Evolutionary conservation across 2,888 invertebrate genomes (phyloP), one percentile per base, ranked within the genome.

Genomic region (Colostygia pectinataria): DNA sequence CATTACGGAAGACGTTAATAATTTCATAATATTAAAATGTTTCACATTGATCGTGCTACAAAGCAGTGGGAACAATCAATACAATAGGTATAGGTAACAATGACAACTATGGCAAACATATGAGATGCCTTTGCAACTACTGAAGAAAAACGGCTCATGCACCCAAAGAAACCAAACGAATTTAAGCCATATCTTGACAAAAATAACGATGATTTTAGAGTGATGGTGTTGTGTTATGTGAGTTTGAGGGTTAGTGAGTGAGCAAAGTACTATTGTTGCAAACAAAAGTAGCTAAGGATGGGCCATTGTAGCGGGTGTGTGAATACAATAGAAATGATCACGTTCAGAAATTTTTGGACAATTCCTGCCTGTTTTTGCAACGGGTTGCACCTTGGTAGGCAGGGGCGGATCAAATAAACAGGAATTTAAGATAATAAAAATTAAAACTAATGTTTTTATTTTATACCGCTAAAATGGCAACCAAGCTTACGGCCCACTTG

Each of bases 11-110:
- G 87, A 89, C 86, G 78, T 87, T 84, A 83, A 88, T 89, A 89
- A 88, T 89, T 89, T 86, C 81, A 83, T 82, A 85, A 88, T 89
- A 90, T 90, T 90, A 90, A 88, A 89, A 89, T 88, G 89, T 89
- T 88, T 89, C 87, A 72, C 87, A 88, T 88, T 84, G 87, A 88
- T 87, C 75, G 69, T 61, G 58, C 68, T 76, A 87, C 88, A 84
- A 85, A 73, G 65, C 65, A 54, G 49, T 58, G 64, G 68, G 79
- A 86, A 89, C 88, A 90, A 89, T 84, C 60, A 58, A 51, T 64
- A 90, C 88, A 89, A 90, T 86, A 73, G 83, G 87, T 85, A 71
- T 86, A 84, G 75, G 80, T 87, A 88, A 90, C 90, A 89, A 90
- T 90, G 89, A 88, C 86, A 74, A 84, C 80, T 85, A 82, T 75